Conservation (phyloP, 2,888 invertebrate genomes). For the Drosophila tanythrix region DNA sequence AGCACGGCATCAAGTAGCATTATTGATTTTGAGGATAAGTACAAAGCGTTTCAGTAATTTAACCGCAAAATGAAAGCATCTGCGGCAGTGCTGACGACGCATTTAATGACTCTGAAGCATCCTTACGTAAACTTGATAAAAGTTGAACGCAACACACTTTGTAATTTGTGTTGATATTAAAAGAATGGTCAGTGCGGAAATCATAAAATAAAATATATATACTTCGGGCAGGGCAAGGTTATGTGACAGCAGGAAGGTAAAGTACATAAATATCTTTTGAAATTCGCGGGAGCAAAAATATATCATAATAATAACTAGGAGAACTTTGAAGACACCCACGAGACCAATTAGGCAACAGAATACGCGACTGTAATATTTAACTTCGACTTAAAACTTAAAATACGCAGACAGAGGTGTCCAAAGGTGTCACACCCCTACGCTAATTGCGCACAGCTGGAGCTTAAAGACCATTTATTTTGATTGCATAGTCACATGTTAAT, state of each 20-base stretch:
- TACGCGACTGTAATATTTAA: conserved; percentile 41
- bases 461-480: conserved; percentile 21
- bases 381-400: conserved; percentile 23
- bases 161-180: conserved; percentile 10
- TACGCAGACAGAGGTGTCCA: too few species aligned
- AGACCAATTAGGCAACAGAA: conserved; percentile 33
- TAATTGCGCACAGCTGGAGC: conserved; percentile 23
- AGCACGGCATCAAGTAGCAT: conserved; percentile 19
- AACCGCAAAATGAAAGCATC: conserved; percentile 20
- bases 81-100: conserved; percentile 28
- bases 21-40: conserved; percentile 42
- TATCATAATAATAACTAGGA: conserved; percentile 38
- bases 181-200: conserved; percentile 27
- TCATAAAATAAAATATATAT: conserved; percentile 23
- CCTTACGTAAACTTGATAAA: conserved; percentile 28
- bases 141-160: conserved; percentile 22
- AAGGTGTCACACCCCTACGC: neutral
- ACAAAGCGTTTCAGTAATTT: conserved; percentile 11
- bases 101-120: conserved; percentile 43
- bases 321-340: conserved; percentile 46
- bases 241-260: conserved; percentile 27
- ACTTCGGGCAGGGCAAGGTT: conserved; percentile 25
- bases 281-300: conserved; percentile 14
- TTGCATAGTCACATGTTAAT: conserved; percentile 41
- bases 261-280: conserved; percentile 53